phyloP scores from a whole-genome alignment of 2,888 invertebrate genomes.

The Euphydryas editha region DNA sequence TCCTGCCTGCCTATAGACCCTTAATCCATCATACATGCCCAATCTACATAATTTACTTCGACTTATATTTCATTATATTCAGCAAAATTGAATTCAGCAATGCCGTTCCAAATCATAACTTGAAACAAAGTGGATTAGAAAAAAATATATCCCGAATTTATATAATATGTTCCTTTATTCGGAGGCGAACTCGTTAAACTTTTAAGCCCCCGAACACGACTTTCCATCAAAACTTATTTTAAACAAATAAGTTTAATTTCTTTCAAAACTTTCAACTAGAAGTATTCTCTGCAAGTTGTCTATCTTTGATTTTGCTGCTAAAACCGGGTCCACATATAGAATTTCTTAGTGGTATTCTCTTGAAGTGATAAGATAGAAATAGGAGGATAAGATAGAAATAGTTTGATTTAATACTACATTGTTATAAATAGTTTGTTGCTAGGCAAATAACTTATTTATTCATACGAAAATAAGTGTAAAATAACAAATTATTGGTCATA shows the following conservation, averaged over 20 bases:
- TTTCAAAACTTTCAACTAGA: neutral
- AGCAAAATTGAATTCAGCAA: conserved; percentile 43
- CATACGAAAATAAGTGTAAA: too few species aligned
- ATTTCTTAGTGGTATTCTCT: too few species aligned
- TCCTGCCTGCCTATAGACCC: conserved; percentile 28
- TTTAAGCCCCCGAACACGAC: conserved; percentile 1
- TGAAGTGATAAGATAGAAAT: too few species aligned
- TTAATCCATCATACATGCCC: conserved; percentile 39
- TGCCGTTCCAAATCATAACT: conserved; percentile 35
- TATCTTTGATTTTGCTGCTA: neutral
- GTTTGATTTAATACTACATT: too few species aligned
- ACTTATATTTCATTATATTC: conserved; percentile 40
- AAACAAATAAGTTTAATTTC: neutral
- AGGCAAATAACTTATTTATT: too few species aligned
- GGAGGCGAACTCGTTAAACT: conserved; percentile 47
- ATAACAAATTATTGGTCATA: too few species aligned
- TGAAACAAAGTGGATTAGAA: conserved; percentile 38
- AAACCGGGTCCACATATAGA: too few species aligned
- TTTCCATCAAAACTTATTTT: neutral
- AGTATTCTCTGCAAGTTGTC: neutral
- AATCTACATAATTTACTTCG: conserved; percentile 41
- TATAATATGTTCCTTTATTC: conserved; percentile 49
- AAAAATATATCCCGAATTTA: conserved; percentile 49
- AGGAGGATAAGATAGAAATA: too few species aligned
- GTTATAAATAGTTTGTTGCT: too few species aligned